Conservation (phyloP, 2,888 invertebrate genomes). For the Blastobasis lacticolella region DNA sequence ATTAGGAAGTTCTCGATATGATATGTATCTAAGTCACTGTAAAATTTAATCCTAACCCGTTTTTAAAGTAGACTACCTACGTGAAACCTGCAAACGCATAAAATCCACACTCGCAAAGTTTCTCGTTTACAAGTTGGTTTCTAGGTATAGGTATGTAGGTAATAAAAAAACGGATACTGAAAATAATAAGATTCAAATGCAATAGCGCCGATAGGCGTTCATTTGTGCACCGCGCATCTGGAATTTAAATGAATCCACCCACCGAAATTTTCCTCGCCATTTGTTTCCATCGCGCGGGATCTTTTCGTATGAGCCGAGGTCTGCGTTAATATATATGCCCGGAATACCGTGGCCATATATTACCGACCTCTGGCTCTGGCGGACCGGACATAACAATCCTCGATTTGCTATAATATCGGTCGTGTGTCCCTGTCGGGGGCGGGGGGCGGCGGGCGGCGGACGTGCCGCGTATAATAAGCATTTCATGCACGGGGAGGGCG, state of each 20-base stretch:
- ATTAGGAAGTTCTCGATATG: no score
- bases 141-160: no score
- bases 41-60: no score
- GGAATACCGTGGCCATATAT: constrained; percentile 75
- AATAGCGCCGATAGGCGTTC: no score
- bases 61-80: no score
- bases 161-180: no score
- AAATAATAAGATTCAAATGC: no score
- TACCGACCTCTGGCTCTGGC: constrained; percentile 68
- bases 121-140: no score
- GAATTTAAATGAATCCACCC: constrained; percentile 60
- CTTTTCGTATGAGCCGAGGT: constrained; percentile 74
- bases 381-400: constrained; percentile 75
- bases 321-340: constrained; percentile 74
- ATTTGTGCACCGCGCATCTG: no score
- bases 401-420: constrained; percentile 75
- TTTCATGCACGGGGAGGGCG: constrained; percentile 74
- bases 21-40: no score
- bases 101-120: no score
- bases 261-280: constrained; percentile 72
- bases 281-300: constrained; percentile 73
- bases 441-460: constrained; percentile 45
- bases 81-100: no score
- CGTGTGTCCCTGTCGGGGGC: constrained; percentile 56
- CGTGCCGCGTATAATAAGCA: constrained; percentile 77